Evolutionary conservation across 2,797 vertebrate genomes (phyloP), one percentile per base, ranked within the genome.

Genomic region (Protosalanx chinensis): DNA sequence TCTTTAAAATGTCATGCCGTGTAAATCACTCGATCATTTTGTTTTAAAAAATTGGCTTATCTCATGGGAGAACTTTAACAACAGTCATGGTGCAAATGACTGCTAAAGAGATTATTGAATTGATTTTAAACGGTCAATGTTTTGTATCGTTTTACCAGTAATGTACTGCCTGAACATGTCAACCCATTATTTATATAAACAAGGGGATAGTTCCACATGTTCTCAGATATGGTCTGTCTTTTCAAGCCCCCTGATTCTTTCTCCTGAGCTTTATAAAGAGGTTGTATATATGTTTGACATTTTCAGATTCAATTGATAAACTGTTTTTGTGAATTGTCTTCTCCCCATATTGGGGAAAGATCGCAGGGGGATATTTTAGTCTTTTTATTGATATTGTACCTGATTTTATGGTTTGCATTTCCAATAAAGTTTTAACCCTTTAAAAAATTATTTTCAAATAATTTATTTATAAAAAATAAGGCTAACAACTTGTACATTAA

Each of bases 281-380:
- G 89, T 83, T 94, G 92, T 93, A 92, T 78, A 93, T 93, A 80
- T 85, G 88, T 91, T 91, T 87, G 81, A 89, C 77, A 72, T 83
- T 53, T 56, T 5, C 49, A 30, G 83, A 84, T 87, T 87, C 70
- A 85, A 83, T 73, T 82, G 82, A 86, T 79, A 80, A 70, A 87
- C 66, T 83, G 84, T 84, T 86, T 86, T 90, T 82, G 84, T 89
- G 82, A 87, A 88, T 87, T 86, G 80, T 81, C 85, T 75, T 92
- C 89, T 86, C 91, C 93, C 92, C 93, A 94, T 94, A 94, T 94
- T 94, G 93, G 91, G 92, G 92, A 84, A 86, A 86, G 86, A 84
- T 78, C 75, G 83, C 64, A 29, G 64, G 75, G 76, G 71, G 49
- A 35, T 72, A 61, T 59, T 67, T 61, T 53, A 75, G 49, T 84